Conservation (phyloP, 2,888 invertebrate genomes). For the Drosophila robusta region DNA sequence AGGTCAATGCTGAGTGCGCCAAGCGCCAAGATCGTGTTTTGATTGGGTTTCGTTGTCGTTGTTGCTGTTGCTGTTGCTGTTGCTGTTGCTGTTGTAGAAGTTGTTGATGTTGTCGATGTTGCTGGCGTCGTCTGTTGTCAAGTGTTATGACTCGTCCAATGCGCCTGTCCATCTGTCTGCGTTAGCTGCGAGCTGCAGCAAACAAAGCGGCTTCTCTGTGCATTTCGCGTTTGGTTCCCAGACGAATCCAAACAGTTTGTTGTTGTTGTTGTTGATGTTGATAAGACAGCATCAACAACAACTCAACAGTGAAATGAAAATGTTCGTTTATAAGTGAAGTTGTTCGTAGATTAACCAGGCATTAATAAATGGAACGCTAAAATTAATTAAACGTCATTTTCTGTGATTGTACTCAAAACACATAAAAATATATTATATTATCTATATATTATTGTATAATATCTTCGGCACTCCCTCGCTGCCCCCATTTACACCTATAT, state of each 20-base stretch:
- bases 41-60: slow-evolving; percentile 58
- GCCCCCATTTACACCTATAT: too few relatives aligned
- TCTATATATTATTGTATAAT: too few relatives aligned
- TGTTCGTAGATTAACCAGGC: slow-evolving; percentile 33
- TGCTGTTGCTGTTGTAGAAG: slow-evolving; percentile 36
- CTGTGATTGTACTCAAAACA: too few relatives aligned
- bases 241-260: slow-evolving; percentile 46
- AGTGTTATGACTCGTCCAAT: slow-evolving; percentile 74
- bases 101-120: slow-evolving; percentile 36
- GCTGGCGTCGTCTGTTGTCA: slow-evolving; percentile 65
- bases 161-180: slow-evolving; percentile 41
- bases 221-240: slow-evolving; percentile 55
- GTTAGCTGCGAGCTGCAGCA: slow-evolving; percentile 51
- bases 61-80: slow-evolving; percentile 30
- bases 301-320: slow-evolving; percentile 46
- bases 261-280: slow-evolving; percentile 49
- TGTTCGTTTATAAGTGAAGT: slow-evolving; percentile 31
- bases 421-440: too few relatives aligned
- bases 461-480: too few relatives aligned
- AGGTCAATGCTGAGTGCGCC: slow-evolving; percentile 80
- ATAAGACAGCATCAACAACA: slow-evolving; percentile 57
- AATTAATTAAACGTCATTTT: slow-evolving; percentile 12
- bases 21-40: slow-evolving; percentile 76
- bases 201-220: slow-evolving; percentile 66
- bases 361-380: slow-evolving; percentile 30